phyloP scores from a whole-genome alignment of 2,797 vertebrate species.

The Synaphobranchus kaupii region DNA sequence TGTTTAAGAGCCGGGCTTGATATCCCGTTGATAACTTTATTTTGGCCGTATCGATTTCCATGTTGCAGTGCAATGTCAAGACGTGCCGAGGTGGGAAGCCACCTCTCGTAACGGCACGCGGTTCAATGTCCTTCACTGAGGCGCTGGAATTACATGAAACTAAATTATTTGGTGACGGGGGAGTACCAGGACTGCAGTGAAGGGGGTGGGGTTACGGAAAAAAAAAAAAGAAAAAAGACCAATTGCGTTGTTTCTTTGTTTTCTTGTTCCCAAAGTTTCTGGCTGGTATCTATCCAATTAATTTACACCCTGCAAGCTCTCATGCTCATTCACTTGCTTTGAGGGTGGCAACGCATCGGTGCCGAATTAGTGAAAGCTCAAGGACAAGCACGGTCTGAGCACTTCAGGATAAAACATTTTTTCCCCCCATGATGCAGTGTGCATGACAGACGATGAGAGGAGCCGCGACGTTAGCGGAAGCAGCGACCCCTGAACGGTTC shows the following conservation, averaged over 20 bases:
- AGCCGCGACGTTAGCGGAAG: neutral
- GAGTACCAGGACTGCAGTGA: no score
- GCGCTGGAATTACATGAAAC: neutral
- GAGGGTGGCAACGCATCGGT: neutral
- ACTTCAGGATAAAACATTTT: neutral
- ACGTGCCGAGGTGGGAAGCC: neutral
- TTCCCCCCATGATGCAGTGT: neutral
- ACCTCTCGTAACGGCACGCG: neutral
- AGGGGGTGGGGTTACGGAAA: no score
- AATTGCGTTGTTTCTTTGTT: neutral
- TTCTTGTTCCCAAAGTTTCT: neutral
- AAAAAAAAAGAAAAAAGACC: no score
- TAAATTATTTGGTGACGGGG: no score
- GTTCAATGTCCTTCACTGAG: neutral
- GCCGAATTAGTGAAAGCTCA: neutral
- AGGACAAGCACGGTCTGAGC: neutral
- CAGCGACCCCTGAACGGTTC: neutral
- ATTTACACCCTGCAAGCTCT: neutral
- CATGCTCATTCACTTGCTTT: neutral
- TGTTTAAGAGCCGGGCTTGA: neutral
- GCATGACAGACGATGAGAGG: neutral
- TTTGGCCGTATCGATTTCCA: conserved; percentile 1
- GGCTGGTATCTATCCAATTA: neutral
- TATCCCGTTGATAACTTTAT: neutral
- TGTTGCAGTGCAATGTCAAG: neutral